Conservation (phyloP, 1,140 invertebrate genomes). For the Diorhabda elongata region DNA sequence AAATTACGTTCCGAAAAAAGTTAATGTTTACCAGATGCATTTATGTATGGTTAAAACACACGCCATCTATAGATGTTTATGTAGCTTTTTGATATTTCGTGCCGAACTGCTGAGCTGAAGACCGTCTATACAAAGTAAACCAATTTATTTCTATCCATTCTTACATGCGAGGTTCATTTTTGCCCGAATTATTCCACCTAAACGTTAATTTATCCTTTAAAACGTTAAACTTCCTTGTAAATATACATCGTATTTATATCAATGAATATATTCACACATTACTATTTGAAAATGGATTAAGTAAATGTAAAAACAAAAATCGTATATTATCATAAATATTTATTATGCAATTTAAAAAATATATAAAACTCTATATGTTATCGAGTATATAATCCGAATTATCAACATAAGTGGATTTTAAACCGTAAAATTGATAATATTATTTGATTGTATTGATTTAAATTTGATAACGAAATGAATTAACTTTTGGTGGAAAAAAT, state of each 20-base stretch:
- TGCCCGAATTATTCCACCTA: slow-evolving; percentile 4
- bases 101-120: slow-evolving; percentile 11
- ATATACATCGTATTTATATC: background rate
- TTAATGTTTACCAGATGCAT: background rate
- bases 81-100: slow-evolving; percentile 4
- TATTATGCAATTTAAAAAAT: no score
- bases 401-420: no score
- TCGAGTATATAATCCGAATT: no score
- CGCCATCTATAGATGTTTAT: background rate
- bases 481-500: background rate
- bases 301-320: no score
- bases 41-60: background rate
- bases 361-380: no score
- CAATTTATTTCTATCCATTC: slow-evolving; percentile 6
- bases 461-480: background rate
- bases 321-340: no score
- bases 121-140: background rate
- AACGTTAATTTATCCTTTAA: background rate
- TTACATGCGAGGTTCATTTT: slow-evolving; percentile 4
- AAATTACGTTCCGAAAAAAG: no score
- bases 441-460: no score
- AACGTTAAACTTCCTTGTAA: background rate
- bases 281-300: background rate
- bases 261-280: background rate
- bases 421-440: no score